These are phyloP conservation scores for Pseudomyrmex dendroicus DNA, from an alignment of 1,140 invertebrate species.

Conservation along the genomic window DNA sequence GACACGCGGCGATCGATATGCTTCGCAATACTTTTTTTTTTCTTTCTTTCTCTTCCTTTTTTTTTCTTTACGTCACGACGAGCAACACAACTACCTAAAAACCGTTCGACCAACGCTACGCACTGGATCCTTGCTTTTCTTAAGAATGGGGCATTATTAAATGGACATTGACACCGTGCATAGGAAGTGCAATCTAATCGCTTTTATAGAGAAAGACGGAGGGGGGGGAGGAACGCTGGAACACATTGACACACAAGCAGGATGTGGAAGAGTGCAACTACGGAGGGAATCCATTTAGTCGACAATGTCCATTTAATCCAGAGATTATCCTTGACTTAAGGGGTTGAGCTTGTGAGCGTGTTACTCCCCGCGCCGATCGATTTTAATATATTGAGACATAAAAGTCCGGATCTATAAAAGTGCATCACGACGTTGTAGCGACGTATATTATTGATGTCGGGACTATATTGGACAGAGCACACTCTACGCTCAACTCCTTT, in stretches of 20 bases:
- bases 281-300: slow-evolving; percentile 70
- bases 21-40: slow-evolving; percentile 54
- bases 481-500: slow-evolving; percentile 29
- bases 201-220: slow-evolving; percentile 38
- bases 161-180: slow-evolving; percentile 84
- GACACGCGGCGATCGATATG: slow-evolving; percentile 67
- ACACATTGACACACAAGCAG: slow-evolving; percentile 70
- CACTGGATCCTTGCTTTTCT: slow-evolving; percentile 75
- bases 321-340: slow-evolving; percentile 76
- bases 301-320: slow-evolving; percentile 85
- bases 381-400: not conserved
- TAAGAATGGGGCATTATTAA: slow-evolving; percentile 82
- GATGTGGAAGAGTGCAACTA: slow-evolving; percentile 72
- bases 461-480: not conserved
- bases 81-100: slow-evolving; percentile 67
- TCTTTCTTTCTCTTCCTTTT: not conserved
- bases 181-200: slow-evolving; percentile 76
- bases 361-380: slow-evolving; percentile 9
- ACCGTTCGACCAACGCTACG: slow-evolving; percentile 79
- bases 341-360: slow-evolving; percentile 71
- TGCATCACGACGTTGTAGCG: not conserved
- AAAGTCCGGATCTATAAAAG: not conserved
- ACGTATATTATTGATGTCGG: not conserved
- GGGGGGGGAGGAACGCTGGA: slow-evolving; percentile 22
- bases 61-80: slow-evolving; percentile 34